Evolutionary conservation across 2,797 vertebrate species (phyloP).

Genomic region (Coluber constrictor): DNA sequence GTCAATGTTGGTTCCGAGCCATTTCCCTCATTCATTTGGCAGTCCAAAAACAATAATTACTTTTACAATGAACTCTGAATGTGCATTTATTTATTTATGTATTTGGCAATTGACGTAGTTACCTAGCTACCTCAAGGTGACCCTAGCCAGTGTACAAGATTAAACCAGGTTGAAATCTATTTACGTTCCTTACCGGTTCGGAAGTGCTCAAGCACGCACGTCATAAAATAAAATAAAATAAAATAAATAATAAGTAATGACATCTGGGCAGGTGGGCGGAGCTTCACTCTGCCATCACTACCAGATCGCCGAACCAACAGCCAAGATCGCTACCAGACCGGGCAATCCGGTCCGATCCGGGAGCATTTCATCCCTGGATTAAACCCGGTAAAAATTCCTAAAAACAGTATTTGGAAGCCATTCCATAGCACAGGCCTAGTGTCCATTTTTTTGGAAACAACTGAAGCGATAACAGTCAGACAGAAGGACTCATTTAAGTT

Average conservation of each 20-base stretch:
- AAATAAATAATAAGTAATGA: too few relatives aligned
- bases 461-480: not conserved
- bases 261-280: too few relatives aligned
- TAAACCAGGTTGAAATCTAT: not conserved
- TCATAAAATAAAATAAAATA: too few relatives aligned
- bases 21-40: not conserved
- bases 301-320: too few relatives aligned
- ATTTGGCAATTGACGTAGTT: not conserved
- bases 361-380: not conserved
- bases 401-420: not conserved
- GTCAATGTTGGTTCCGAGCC: not conserved
- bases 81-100: not conserved
- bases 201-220: too few relatives aligned
- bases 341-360: too few relatives aligned
- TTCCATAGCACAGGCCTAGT: not conserved
- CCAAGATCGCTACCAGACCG: too few relatives aligned
- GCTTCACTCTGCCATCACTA: too few relatives aligned
- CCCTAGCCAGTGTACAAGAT: not conserved
- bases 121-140: not conserved
- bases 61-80: not conserved
- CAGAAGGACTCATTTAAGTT: not conserved
- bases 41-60: not conserved
- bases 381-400: not conserved
- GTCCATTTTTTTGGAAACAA: not conserved
- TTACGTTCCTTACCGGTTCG: too few relatives aligned